Base-by-base conservation (phyloP, 1,140 invertebrate species). In the Megalonaias nervosa region DNA sequence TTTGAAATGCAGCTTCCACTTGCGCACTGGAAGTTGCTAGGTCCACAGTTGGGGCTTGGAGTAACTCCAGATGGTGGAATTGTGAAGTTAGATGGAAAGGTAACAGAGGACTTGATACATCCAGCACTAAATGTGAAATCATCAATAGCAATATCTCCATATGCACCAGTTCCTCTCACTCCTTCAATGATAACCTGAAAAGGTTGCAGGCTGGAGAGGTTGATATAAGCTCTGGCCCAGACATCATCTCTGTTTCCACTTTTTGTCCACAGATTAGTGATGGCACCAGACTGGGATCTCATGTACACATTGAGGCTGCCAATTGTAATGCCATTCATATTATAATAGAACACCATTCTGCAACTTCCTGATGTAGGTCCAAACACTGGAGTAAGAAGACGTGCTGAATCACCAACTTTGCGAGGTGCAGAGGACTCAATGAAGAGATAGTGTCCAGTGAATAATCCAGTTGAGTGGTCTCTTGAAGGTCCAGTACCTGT, bases 381-480 rank as follows among this genome's bases (percentile, higher is more conserved):
- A 55, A 77, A 82, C 1, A 83, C 79, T 13, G 85, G 82, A 79
- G 88, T 89, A 16, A 89, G 57, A 12, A 91, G 72, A 69, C 84
- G 65, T 26, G 90, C 89, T 62, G 80, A 82, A 66, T 90, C 85
- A 14, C 88, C 88, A 19, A 55, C 57, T 38, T 71, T 81, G 23
- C 82, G 70, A 15, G 89, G 88, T 2, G 62, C 58, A 13, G 87
- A 89, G 64, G 94, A 93, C 83, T 96, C 95, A 58, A 95, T 94
- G 85, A 95, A 96, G 89, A 96, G 93, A 80, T 86, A 90, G 21
- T 86, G 79, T 26, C 87, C 87, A 67, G 82, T 76, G n/a, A 67
- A 65, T 3, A 85, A 56, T n/a, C 85, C 84, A 59, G 83, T 82
- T 6, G 87, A 87, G 75, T 89, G 87, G 66, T 89, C 87, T 19